Evolutionary conservation across 1,140 invertebrate genomes (phyloP).

Genomic region (Drosophila mojavensis): DNA sequence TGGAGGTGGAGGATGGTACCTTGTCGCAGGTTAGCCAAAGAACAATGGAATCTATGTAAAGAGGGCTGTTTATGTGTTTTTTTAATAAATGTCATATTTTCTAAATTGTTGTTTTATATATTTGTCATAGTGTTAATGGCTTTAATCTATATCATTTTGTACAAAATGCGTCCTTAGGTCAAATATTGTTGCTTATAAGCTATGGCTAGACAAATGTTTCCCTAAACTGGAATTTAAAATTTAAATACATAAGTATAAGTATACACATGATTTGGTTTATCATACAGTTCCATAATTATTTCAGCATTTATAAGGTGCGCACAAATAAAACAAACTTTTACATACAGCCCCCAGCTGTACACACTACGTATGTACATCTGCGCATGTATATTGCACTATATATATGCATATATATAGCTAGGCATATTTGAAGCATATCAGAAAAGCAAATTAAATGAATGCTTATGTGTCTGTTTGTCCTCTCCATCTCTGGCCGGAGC

Average conservation of each 20-base stretch:
- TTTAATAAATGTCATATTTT: conserved; percentile 16
- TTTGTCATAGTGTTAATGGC: conserved; percentile 48
- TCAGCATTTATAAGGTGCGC: conserved; percentile 34
- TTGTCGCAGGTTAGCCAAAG: conserved; percentile 30
- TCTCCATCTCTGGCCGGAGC: conserved; percentile 1
- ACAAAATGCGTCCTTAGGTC: conserved; percentile 76
- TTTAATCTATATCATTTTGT: conserved; percentile 79
- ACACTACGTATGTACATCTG: conserved; percentile 27
- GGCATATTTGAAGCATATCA: conserved; percentile 49
- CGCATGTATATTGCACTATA: conserved; percentile 40
- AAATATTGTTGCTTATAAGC: conserved; percentile 54
- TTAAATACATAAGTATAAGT: conserved; percentile 72
- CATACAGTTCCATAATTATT: conserved; percentile 41
- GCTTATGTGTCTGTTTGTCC: conserved; percentile 24
- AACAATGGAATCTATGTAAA: conserved; percentile 12
- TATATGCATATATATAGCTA: conserved; percentile 12
- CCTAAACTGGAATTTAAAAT: conserved; percentile 79
- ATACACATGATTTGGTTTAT: conserved; percentile 54
- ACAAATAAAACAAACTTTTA: conserved; percentile 20
- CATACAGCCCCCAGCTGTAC: conserved; percentile 22
- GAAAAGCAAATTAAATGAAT: conserved; percentile 41
- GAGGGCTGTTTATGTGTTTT: conserved; percentile 1
- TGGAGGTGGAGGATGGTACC: conserved; percentile 67
- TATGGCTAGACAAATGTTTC: conserved; percentile 82
- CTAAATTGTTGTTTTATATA: conserved; percentile 3